Conservation (phyloP, 2,888 invertebrate species). For the Geotrupes spiniger region DNA sequence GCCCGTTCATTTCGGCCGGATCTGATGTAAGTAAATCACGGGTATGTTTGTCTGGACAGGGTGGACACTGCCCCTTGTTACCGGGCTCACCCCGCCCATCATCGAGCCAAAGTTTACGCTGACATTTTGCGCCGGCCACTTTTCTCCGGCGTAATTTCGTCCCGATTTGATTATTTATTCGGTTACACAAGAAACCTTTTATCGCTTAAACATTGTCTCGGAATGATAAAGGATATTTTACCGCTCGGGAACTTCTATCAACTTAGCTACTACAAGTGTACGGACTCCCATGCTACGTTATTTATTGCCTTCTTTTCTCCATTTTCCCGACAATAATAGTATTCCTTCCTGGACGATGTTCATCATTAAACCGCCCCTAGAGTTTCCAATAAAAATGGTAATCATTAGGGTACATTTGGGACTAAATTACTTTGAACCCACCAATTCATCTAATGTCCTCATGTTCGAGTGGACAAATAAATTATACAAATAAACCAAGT, state of each 20-base stretch:
- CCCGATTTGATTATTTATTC: no score
- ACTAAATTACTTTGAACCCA: no score
- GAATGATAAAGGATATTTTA: constrained; percentile 2
- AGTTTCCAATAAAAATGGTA: constrained; percentile 29
- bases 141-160: no score
- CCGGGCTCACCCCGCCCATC: constrained; percentile 26
- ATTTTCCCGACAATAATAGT: constrained; percentile 48
- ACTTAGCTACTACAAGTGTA: constrained; percentile 22
- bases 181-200: no score
- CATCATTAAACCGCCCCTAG: constrained; percentile 45
- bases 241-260: neutral
- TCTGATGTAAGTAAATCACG: constrained; percentile 41
- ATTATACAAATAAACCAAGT: no score
- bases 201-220: no score
- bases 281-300: constrained; percentile 32
- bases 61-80: constrained; percentile 31
- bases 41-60: constrained; percentile 32
- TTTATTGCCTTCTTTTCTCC: constrained; percentile 47
- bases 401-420: constrained; percentile 14
- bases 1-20: constrained; percentile 44
- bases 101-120: constrained; percentile 25
- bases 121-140: constrained; percentile 23
- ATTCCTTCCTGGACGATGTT: constrained; percentile 44
- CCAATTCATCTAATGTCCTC: no score
- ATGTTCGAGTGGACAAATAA: no score